phyloP scores from a whole-genome alignment of 1,140 invertebrate genomes.

The Leptinotarsa lineolata region DNA sequence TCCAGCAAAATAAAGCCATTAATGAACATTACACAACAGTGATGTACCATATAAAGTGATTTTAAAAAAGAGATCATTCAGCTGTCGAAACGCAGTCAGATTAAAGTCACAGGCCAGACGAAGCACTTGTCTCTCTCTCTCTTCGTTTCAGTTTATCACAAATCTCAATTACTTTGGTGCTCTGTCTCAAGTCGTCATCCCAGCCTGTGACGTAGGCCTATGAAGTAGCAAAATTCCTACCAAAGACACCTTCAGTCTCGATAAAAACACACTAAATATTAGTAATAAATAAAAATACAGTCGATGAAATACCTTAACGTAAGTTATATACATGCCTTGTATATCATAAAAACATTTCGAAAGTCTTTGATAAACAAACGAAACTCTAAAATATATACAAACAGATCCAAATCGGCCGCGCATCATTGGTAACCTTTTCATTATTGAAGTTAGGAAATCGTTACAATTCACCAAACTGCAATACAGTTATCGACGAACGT shows the following conservation, averaged over 20 bases:
- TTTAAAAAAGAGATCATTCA: not conserved
- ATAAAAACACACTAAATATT: not conserved
- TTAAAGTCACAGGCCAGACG: not conserved
- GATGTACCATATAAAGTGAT: not conserved
- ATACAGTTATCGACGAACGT: too few species aligned
- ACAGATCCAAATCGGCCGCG: too few species aligned
- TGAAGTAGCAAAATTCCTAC: not conserved
- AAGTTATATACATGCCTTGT: slow-evolving; percentile 3
- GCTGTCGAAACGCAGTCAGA: not conserved
- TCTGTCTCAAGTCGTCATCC: not conserved
- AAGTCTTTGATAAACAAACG: not conserved
- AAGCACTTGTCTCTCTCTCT: not conserved
- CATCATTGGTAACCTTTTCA: too few species aligned
- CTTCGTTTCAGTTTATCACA: not conserved
- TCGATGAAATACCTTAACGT: not conserved
- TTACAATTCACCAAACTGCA: too few species aligned
- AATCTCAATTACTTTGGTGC: not conserved
- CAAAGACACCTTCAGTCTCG: not conserved
- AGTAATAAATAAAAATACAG: not conserved
- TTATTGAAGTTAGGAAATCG: too few species aligned
- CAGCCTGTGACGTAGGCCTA: not conserved
- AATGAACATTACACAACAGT: not conserved
- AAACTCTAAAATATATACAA: not conserved
- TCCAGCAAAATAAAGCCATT: too few species aligned
- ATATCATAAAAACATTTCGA: not conserved